These are phyloP conservation scores for Psephotus haematonotus DNA, from an alignment of 2,113 vertebrate species.

Conservation along the genomic window DNA sequence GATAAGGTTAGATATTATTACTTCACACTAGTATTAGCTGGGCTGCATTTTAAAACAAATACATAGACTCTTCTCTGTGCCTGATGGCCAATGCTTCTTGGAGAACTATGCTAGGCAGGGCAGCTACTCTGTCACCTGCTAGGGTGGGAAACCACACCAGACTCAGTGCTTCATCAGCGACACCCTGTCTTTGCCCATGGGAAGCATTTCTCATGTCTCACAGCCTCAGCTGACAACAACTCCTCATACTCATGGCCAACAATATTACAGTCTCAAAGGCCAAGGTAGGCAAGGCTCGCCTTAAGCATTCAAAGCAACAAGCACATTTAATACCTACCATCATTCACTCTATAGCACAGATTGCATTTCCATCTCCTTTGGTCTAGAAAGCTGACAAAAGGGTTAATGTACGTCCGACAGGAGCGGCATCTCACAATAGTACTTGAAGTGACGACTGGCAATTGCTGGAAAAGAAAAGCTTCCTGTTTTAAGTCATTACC, in stretches of 20 bases:
- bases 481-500: background rate
- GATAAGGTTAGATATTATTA: background rate
- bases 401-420: constrained; percentile 96
- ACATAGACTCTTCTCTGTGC: background rate
- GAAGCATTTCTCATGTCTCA: background rate
- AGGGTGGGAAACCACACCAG: background rate
- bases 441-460: constrained; percentile 96
- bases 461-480: constrained; percentile 79
- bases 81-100: background rate
- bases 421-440: constrained; percentile 97
- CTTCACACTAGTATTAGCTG: background rate
- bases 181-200: background rate
- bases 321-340: constrained; percentile 78
- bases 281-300: background rate
- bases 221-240: background rate
- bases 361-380: constrained; percentile 98
- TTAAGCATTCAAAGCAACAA: background rate
- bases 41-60: background rate
- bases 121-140: background rate
- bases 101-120: background rate
- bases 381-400: constrained; percentile 94
- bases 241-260: background rate
- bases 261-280: background rate
- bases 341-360: constrained; percentile 93
- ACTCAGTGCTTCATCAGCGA: background rate